Base-by-base conservation (phyloP, 2,113 vertebrate species). In the Nycticebus coucang region DNA sequence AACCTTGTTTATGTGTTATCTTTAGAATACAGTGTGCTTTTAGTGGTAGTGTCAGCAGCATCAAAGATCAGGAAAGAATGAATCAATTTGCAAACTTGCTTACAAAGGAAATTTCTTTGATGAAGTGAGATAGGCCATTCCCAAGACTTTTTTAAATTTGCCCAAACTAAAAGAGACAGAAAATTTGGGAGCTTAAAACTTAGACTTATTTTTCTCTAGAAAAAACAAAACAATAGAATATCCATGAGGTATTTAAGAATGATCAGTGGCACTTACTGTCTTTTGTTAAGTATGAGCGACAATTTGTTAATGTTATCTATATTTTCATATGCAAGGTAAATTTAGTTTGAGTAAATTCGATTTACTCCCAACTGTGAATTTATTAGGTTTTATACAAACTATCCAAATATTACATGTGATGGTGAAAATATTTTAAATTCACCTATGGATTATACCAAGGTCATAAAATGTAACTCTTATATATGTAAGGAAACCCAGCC, bases 401-500 rank as follows among this genome's bases (percentile, higher is more conserved):
- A 87, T 84, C 75, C 79, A 92, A 87, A 66, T 80, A 95, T 33
- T 84, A 87, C 11, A 22, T 66, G 28, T 83, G 41, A 81, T 75
- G 24, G 5, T 75, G 71, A 95, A 95, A 86, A 81, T 83, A 57
- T 71, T 85, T 97, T 80, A 66, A 78, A 78, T 86, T 94, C 35
- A 41, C 35, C 30, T 55, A 17, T 55, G 55, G 7, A 60, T 94
- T 75, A 72, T 89, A 69, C 21, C 50, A 83, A 62, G 28, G 87
- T 50, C 45, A 50, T 95, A 86, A 89, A 81, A 92, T 88, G 66
- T 37, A 87, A n/a, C 24, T 78, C 5, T 88, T 22, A 72, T 2
- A 18, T 64, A 1, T 0, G 8, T 78, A 86, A 88, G 87, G 84
- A 96, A 96, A 72, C 28, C 28, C 21, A 82, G 75, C 9, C 60